Base-by-base conservation (phyloP, 92 coral and sea anemone genomes). In the Pocillopora grandis region DNA sequence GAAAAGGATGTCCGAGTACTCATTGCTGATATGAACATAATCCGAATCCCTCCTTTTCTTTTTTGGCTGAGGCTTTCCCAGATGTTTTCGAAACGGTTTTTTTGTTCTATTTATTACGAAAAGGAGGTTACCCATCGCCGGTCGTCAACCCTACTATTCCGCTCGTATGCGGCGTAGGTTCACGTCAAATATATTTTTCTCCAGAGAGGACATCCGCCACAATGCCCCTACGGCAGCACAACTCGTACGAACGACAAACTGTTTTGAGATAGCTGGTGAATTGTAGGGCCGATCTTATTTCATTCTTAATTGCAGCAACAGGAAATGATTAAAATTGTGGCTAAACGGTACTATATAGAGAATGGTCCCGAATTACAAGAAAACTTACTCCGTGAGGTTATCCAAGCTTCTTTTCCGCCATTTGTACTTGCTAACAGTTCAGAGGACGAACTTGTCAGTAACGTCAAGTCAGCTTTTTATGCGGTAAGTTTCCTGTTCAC, bases 311-410 rank as follows among this genome's bases (percentile, higher is more conserved):
- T 87, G 18, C 75, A 95, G 98, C 76, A 85, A 20, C 79, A 77
- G 10, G 98, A 95, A 19, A 78, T 93, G 56, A 91, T 94, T 17
- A 93, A 91, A 27, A 78, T 93, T 8, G 76, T 94, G 42, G 95
- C 95, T 31, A 81, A 86, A 58, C 83, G 91, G 58, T 95, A 95
- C 62, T 95, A 91, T 76, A 86, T 94, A 33, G 92, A 92, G 59
- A 71, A 95, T 85, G 98, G 98, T 19, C 88, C 79, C 2, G 90
- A 88, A 33, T 66, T 90, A 86, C 77, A 88, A 33, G 91, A 83
- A 56, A 81, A 82, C 61, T 75, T 80, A 15, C 91, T 95, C 9
- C 88, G 87, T 18, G 63, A 75, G 23, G 61, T 95, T 62, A 20
- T 91, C 16, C 80, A 80, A 57, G 82, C 67, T 12, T 67, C 89